These are phyloP conservation scores for Gerris lacustris DNA, from an alignment of 2,888 invertebrate genomes.

Conservation along the genomic window DNA sequence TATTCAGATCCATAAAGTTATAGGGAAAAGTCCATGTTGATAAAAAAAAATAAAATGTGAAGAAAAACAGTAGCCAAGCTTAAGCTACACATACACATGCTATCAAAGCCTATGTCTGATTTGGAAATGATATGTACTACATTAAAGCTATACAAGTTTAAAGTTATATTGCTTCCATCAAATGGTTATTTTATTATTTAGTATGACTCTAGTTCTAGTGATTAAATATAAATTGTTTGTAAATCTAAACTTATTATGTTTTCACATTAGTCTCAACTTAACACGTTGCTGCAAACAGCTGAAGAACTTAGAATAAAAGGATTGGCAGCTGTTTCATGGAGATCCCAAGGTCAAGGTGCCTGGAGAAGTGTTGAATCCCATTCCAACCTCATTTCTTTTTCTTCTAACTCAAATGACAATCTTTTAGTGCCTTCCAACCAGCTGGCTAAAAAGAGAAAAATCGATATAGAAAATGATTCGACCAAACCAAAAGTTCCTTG, in stretches of 20 bases:
- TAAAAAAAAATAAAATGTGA: too few species aligned
- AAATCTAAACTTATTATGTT: conserved; percentile 1
- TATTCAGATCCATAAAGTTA: too few species aligned
- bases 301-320: conserved; percentile 87
- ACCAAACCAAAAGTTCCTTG: conserved; percentile 21
- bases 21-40: too few species aligned
- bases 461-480: conserved; percentile 20
- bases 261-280: conserved; percentile 61
- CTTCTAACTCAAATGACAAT: background rate
- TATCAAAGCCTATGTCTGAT: too few species aligned
- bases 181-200: too few species aligned
- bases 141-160: too few species aligned
- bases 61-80: too few species aligned
- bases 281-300: conserved; percentile 78
- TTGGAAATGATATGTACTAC: too few species aligned
- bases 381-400: background rate
- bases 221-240: too few species aligned
- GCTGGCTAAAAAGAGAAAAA: conserved; percentile 22
- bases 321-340: conserved; percentile 78
- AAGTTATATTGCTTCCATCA: too few species aligned
- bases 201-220: too few species aligned
- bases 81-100: too few species aligned
- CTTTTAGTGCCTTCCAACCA: conserved; percentile 9
- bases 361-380: conserved; percentile 32
- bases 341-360: conserved; percentile 43